phyloP scores from a whole-genome alignment of 2,797 vertebrate species.

The Neosalanx taihuensis region DNA sequence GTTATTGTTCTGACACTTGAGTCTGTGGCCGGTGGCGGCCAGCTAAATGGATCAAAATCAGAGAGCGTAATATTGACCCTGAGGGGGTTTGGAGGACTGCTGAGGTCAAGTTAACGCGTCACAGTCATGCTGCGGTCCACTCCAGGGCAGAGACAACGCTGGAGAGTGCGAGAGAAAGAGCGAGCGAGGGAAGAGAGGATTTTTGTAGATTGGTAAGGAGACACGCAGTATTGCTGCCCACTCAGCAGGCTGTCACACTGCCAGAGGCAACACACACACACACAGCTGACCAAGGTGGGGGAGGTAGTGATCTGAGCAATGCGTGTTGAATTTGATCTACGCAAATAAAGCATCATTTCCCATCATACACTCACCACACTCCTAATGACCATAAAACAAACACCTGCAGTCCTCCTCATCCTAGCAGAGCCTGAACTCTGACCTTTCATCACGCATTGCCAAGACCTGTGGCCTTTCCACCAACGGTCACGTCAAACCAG shows the following conservation, averaged over 20 bases:
- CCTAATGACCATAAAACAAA: background rate
- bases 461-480: background rate
- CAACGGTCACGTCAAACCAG: background rate
- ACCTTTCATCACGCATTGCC: background rate
- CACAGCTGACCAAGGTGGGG: background rate
- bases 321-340: background rate
- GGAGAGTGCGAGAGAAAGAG: background rate
- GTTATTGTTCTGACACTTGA: background rate
- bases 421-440: background rate
- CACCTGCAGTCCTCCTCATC: background rate
- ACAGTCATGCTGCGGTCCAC: background rate
- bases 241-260: constrained; percentile 13
- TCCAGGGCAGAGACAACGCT: background rate
- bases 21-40: background rate
- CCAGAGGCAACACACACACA: background rate
- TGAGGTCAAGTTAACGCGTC: background rate
- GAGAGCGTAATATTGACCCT: background rate
- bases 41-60: background rate
- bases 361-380: background rate
- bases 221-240: background rate
- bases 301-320: background rate
- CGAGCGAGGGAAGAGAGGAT: background rate
- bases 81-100: background rate
- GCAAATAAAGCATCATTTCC: background rate
- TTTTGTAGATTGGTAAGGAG: background rate